These are phyloP conservation scores for Parapsyche elsis DNA, from an alignment of 1,140 invertebrate species.

Conservation along the genomic window DNA sequence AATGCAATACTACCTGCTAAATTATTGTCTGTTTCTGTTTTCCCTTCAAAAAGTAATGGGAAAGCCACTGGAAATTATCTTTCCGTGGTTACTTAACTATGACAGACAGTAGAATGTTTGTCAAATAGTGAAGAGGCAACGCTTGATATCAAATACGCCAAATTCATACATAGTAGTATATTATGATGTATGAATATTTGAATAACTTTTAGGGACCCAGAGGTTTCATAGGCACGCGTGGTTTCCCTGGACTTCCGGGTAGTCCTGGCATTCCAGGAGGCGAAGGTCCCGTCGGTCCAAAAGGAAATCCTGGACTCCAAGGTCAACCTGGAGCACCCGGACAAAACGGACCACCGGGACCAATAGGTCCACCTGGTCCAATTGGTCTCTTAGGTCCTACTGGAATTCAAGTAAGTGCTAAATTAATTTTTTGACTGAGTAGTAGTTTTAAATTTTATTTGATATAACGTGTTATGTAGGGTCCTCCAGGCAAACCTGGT, in stretches of 20 bases:
- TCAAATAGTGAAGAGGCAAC: no score
- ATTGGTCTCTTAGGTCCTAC: slow-evolving; percentile 76
- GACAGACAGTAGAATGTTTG: no score
- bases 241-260: slow-evolving; percentile 81
- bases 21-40: no score
- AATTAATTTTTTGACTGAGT: slow-evolving; percentile 14
- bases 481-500: slow-evolving; percentile 78
- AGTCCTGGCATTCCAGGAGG: slow-evolving; percentile 80
- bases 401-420: slow-evolving; percentile 72
- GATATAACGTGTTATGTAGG: slow-evolving; percentile 61
- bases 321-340: slow-evolving; percentile 78
- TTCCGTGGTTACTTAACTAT: no score
- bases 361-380: slow-evolving; percentile 74
- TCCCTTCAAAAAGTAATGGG: no score
- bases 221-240: slow-evolving; percentile 82
- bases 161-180: background rate
- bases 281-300: slow-evolving; percentile 77
- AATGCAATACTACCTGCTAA: no score
- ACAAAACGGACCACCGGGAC: slow-evolving; percentile 73
- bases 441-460: slow-evolving; percentile 4
- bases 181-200: slow-evolving; percentile 49
- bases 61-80: no score
- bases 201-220: slow-evolving; percentile 84
- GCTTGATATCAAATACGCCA: no score
- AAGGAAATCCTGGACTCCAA: slow-evolving; percentile 77